Evolutionary conservation across 2,113 vertebrate genomes (phyloP).

Genomic region (Pedionomus torquatus): DNA sequence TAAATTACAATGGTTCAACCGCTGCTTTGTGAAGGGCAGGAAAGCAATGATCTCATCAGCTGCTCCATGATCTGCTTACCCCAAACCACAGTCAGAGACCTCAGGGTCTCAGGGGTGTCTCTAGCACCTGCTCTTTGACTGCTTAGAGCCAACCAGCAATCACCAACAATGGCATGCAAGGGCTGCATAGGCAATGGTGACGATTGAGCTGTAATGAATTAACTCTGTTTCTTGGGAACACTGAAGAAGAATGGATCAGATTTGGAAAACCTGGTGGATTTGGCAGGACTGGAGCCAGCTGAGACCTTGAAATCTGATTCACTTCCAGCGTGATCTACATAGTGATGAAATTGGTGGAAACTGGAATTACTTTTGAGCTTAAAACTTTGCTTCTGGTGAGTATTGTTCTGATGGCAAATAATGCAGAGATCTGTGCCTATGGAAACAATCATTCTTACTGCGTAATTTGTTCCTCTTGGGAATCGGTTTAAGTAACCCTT

Average conservation of each 20-base stretch:
- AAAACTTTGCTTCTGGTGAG: not conserved
- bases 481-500: not conserved
- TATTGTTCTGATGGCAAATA: not conserved
- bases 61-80: not conserved
- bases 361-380: not conserved
- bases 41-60: not conserved
- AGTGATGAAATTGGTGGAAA: not conserved
- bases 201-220: not conserved
- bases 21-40: not conserved
- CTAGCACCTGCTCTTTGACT: not conserved
- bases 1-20: not conserved
- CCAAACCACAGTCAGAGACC: not conserved
- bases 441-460: not conserved
- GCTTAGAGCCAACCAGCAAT: not conserved
- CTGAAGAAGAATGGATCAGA: not conserved
- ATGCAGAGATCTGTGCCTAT: not conserved
- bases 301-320: not conserved
- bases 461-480: not conserved
- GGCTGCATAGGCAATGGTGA: fast-evolving
- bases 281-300: not conserved
- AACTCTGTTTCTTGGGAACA: not conserved
- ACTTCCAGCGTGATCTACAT: not conserved
- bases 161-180: not conserved
- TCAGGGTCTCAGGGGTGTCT: not conserved
- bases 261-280: not conserved